Conservation (phyloP, 53 echinoderm and acorn worm genomes). For the Mesocentrotus franciscanus region DNA sequence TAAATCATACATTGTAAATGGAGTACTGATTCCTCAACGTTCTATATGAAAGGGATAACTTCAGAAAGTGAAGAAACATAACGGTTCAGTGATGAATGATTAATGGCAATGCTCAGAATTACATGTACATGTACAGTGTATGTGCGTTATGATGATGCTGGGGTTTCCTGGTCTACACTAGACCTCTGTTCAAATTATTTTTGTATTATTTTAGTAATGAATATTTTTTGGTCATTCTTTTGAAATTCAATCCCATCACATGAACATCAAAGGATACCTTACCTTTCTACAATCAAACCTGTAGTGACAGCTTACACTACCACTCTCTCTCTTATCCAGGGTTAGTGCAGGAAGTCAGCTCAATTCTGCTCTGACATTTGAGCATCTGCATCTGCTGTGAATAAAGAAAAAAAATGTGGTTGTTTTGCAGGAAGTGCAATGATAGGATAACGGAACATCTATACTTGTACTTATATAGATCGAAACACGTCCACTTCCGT, state of each 20-base stretch:
- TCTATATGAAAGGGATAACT: no score
- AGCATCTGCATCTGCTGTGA: not conserved
- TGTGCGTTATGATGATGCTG: no score
- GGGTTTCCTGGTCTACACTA: no score
- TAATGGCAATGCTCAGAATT: no score
- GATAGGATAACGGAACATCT: conserved; percentile 37
- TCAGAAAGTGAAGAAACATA: no score
- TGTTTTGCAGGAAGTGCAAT: conserved; percentile 62
- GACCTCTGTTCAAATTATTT: not conserved
- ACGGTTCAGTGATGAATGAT: no score
- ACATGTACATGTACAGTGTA: no score
- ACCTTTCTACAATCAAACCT: not conserved
- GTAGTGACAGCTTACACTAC: not conserved
- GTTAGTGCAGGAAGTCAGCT: not conserved
- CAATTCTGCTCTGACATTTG: conserved; percentile 1
- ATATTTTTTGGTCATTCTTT: not conserved
- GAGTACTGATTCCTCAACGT: no score
- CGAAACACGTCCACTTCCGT: conserved; percentile 24
- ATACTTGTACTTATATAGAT: conserved; percentile 36
- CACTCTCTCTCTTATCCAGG: not conserved
- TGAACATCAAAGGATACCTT: not conserved
- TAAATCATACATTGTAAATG: no score
- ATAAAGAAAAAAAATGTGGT: conserved; percentile 20
- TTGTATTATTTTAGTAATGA: not conserved
- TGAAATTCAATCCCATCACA: not conserved